Conservation (phyloP, 2,888 invertebrate species). For the Drosophila gaucha region DNA sequence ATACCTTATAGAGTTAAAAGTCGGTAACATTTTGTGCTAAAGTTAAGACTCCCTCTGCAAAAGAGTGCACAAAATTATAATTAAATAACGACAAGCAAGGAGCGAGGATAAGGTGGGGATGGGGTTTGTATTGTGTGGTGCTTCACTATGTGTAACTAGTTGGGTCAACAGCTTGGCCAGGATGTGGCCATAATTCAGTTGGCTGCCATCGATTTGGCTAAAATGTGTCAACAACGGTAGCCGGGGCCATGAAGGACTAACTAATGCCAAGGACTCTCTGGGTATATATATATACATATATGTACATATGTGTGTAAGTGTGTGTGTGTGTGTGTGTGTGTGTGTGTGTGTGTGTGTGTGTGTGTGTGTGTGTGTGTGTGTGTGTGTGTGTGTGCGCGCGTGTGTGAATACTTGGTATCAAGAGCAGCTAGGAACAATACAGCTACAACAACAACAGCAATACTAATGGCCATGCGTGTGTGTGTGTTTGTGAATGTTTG, state of each 20-base stretch:
- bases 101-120: background rate
- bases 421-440: constrained; percentile 18
- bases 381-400: background rate
- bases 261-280: constrained; percentile 17
- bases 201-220: constrained; percentile 42
- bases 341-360: background rate
- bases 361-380: background rate
- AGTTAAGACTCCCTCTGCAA: background rate
- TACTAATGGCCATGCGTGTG: constrained; percentile 11
- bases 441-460: constrained; percentile 6
- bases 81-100: constrained; percentile 51
- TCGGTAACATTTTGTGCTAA: background rate
- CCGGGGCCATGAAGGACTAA: constrained; percentile 23
- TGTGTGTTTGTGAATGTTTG: constrained; percentile 16
- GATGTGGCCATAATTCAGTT: constrained; percentile 60
- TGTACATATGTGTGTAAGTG: too few species aligned
- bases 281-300: too few species aligned
- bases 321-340: background rate
- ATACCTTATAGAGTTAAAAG: too few species aligned
- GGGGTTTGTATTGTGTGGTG: background rate
- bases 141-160: constrained; percentile 20
- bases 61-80: constrained; percentile 49
- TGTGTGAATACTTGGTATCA: constrained; percentile 5
- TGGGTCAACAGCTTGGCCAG: constrained; percentile 34
- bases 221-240: constrained; percentile 39